Evolutionary conservation across 1,140 invertebrate genomes (phyloP), one percentile per base, ranked within the genome.

Genomic region (Lineus longissimus): DNA sequence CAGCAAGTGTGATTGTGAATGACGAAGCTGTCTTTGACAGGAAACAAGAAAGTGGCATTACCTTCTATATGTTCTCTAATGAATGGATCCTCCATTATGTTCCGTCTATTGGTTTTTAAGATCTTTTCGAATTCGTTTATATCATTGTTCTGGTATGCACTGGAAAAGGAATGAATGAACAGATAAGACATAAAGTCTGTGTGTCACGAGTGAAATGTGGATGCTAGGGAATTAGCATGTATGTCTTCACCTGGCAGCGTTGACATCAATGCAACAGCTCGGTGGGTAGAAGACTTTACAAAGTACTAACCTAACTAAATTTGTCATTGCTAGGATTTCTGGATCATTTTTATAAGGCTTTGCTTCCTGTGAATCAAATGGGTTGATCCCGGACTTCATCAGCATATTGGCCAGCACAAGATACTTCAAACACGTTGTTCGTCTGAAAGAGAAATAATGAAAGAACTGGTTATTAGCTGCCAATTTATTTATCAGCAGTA

Each of bases 291-390:
- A n/a, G n/a, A n/a, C n/a, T n/a, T n/a, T n/a, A n/a, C n/a, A n/a
- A n/a, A 15, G 23, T 41, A 30, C 43, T 60, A 70, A 84, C 78
- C 92, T 92, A 17, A 99, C 96, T 71, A 99, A 85, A 83, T 99
- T 97, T 7, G 97, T 99, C 95, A 99, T 99, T 1, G 97, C 97
- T 61, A 99, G 84, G 74, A 99, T 98, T 85, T 99, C 97, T 4
- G 95, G 94, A 84, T 99, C 96, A 82, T 98, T 98, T 84, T 98
- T 98, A 76, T 99, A 99, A 0, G 97, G 95, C 80, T 99, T 99
- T 0, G 97, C 97, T 86, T 99, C 97, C 87, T 99, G 97, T 1
- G 95, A 98, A 84, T 99, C 97, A 83, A 99, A 99, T 4, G 97
- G 97, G 85, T 99, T 99, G 62, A 99, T 99, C 23, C 94, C 95